Percentiles rank a stretch among this genome's conserved stretches.
Conservation (phyloP, 2,888 invertebrate genomes). For the Allolobophora icterica region DNA sequence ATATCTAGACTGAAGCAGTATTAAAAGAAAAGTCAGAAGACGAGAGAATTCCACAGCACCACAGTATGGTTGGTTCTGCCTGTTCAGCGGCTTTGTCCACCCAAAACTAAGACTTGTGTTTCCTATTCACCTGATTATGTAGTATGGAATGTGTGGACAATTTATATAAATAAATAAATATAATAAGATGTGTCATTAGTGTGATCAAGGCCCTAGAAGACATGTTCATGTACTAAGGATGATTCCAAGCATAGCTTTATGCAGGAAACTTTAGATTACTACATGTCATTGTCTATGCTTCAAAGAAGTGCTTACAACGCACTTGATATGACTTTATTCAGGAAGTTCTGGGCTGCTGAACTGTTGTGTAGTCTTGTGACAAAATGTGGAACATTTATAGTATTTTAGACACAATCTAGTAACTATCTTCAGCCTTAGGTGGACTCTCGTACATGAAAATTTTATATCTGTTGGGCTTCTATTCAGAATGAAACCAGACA, state of each 20-base stretch:
- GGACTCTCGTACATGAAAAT: neutral
- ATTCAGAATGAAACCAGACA: constrained; percentile 17
- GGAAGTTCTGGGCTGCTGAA: neutral
- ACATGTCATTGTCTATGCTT: neutral
- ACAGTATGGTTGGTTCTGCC: neutral
- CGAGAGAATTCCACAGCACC: neutral
- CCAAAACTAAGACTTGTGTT: neutral
- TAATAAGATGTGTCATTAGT: neutral
- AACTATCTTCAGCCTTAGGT: neutral
- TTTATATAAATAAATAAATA: too few relatives aligned
- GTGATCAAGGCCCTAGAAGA: neutral
- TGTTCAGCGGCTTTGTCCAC: neutral
- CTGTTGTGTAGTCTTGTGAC: neutral
- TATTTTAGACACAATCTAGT: neutral
- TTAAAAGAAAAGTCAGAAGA: too few relatives aligned
- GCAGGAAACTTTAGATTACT: neutral
- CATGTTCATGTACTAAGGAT: neutral
- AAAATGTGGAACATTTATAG: neutral
- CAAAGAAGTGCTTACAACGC: neutral
- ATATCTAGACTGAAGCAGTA: neutral
- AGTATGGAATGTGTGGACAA: neutral
- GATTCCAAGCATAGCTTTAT: too few relatives aligned
- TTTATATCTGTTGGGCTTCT: neutral
- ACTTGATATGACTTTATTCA: constrained; percentile 8
- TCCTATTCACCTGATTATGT: neutral